Evolutionary conservation across 2,113 vertebrate species (phyloP).

Genomic region (Porphyrio hochstetteri): DNA sequence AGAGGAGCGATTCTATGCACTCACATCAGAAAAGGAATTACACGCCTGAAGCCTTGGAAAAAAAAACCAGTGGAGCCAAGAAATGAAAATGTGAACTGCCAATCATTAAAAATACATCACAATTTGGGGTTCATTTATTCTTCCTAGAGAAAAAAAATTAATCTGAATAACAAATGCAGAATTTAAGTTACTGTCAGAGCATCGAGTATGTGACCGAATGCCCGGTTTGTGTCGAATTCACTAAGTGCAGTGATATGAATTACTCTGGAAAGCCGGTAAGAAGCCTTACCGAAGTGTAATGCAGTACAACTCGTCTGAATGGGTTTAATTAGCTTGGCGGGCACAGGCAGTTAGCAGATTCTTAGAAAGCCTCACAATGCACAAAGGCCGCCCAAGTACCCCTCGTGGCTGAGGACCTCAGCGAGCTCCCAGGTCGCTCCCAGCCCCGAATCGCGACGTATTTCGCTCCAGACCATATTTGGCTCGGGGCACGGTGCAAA

Average conservation of each 20-base stretch:
- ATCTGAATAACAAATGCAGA: neutral
- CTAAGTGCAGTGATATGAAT: neutral
- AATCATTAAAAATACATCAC: neutral
- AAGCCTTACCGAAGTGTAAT: neutral
- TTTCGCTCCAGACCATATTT: neutral
- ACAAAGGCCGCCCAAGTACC: neutral
- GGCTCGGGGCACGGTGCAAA: neutral
- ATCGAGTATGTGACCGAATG: neutral
- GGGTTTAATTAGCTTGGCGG: neutral
- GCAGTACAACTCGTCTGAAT: neutral
- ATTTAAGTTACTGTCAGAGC: neutral
- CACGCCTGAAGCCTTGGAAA: neutral
- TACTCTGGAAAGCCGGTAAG: neutral
- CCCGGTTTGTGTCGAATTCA: neutral
- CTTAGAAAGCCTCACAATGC: neutral
- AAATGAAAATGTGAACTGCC: neutral
- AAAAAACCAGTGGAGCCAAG: neutral
- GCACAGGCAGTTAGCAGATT: neutral
- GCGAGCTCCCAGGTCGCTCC: neutral
- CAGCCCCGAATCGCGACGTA: neutral
- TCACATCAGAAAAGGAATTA: neutral
- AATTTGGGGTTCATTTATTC: neutral
- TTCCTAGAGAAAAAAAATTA: neutral
- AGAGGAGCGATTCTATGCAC: neutral
- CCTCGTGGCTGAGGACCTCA: neutral